A percentile compares a stretch with the other conserved stretches of the same genome.
Evolutionary conservation across 1,140 invertebrate species (phyloP).

Genomic region (Conus ventricosus): DNA sequence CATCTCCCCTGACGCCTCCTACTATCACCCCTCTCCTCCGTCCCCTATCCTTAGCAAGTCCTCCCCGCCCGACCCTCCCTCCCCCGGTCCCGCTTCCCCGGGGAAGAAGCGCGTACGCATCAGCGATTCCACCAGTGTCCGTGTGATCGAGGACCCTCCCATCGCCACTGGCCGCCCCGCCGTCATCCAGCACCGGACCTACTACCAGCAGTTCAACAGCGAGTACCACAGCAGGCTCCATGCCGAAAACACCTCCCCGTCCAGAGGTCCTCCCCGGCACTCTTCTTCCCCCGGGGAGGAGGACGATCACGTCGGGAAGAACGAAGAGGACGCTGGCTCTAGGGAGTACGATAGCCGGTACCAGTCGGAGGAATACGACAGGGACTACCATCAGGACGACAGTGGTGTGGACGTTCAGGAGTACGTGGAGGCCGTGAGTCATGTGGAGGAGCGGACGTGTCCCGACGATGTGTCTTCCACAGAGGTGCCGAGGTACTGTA

Average conservation of each 20-base stretch:
- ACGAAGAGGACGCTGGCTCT: not conserved
- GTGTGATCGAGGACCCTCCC: conserved; percentile 17
- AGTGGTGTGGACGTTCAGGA: not conserved
- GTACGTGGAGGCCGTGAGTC: not conserved
- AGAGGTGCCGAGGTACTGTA: not conserved
- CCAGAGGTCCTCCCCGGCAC: not conserved
- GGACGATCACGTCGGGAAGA: not conserved
- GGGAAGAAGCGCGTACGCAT: conserved; percentile 37
- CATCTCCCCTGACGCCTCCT: not conserved
- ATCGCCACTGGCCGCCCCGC: not conserved
- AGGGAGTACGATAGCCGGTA: not conserved
- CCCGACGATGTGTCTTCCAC: not conserved
- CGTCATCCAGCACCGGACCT: not conserved
- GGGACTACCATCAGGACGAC: not conserved
- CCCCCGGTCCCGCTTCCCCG: conserved; percentile 6
- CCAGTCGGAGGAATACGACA: not conserved
- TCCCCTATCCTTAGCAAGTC: not conserved
- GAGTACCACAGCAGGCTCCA: not conserved
- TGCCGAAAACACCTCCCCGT: not conserved
- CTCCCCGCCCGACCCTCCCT: not conserved
- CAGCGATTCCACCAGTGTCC: conserved; percentile 32
- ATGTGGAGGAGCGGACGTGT: not conserved
- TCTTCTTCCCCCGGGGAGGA: not conserved
- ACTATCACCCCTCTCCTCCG: not conserved
- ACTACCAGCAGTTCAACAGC: not conserved